These are phyloP conservation scores for Caenorhabditis latens DNA, from an alignment of 1,140 invertebrate genomes.

Conservation along the genomic window DNA sequence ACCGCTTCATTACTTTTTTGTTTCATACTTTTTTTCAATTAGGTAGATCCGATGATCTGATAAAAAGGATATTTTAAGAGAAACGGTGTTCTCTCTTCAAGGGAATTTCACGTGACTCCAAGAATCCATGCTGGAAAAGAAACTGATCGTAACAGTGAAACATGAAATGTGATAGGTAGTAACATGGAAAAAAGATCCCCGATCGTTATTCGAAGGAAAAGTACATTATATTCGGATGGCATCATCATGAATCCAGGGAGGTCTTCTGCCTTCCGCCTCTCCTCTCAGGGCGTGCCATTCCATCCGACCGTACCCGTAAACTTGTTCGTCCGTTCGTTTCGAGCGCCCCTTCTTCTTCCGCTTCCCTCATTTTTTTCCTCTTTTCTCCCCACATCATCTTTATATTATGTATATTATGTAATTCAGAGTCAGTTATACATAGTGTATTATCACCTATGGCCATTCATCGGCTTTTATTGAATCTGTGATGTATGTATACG, in stretches of 20 bases:
- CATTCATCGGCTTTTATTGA: conserved; percentile 55
- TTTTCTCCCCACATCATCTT: conserved; percentile 31
- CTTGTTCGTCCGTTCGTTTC: conserved; percentile 53
- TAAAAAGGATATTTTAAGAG: too few relatives aligned
- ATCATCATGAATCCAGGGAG: conserved; percentile 54
- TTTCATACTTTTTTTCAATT: too few relatives aligned
- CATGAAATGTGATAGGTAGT: conserved; percentile 54
- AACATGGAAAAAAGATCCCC: conserved; percentile 8
- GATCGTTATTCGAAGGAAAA: conserved; percentile 18
- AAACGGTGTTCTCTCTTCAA: too few relatives aligned
- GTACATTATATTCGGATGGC: conserved; percentile 55
- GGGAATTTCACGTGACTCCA: too few relatives aligned
- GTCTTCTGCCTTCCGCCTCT: conserved; percentile 43
- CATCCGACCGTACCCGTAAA: conserved; percentile 54
- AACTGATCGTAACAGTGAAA: conserved; percentile 55
- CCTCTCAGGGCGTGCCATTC: conserved; percentile 49
- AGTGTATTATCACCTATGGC: conserved; percentile 56
- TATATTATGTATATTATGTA: conserved; percentile 55
- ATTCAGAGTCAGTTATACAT: conserved; percentile 55
- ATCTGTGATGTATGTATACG: conserved; percentile 54
- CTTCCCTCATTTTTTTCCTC: conserved; percentile 28
- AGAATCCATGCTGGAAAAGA: background rate
- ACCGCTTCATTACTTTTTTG: too few relatives aligned
- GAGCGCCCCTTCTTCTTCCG: conserved; percentile 21
- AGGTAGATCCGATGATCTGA: too few relatives aligned